Evolutionary conservation across 2,888 invertebrate species (phyloP).

Genomic region (Drosophila incognita): DNA sequence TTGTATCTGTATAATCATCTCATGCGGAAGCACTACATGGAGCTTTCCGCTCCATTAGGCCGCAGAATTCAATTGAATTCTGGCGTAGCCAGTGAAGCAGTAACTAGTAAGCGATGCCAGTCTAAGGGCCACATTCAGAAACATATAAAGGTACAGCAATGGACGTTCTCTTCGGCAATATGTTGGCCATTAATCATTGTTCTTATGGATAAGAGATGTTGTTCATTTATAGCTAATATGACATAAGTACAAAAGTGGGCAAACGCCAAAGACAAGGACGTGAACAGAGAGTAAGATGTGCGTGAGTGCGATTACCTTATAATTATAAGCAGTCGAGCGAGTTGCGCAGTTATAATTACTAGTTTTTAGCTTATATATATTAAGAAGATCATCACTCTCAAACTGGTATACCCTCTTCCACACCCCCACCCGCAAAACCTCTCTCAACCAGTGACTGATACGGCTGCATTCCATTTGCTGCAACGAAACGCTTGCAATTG

Average conservation of each 20-base stretch:
- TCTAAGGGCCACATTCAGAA: conserved; percentile 42
- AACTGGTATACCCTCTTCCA: conserved; percentile 43
- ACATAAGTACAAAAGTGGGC: conserved; percentile 80
- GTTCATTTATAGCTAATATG: conserved; percentile 77
- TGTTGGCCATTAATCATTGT: conserved; percentile 73
- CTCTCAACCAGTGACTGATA: conserved; percentile 56
- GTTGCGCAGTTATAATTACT: conserved; percentile 77
- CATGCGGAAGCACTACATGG: conserved; percentile 64
- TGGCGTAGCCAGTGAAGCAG: conserved; percentile 69
- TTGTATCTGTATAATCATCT: conserved; percentile 5
- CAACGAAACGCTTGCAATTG: conserved; percentile 61
- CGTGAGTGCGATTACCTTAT: conserved; percentile 54
- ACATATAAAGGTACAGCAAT: conserved; percentile 13
- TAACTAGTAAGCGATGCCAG: conserved; percentile 46
- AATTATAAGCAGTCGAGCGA: conserved; percentile 73
- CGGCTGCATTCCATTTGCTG: conserved; percentile 74
- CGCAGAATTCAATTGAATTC: conserved; percentile 63
- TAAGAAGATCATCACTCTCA: conserved; percentile 78
- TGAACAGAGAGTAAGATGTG: conserved; percentile 10
- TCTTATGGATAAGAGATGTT: conserved; percentile 64
- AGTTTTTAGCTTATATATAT: conserved; percentile 81
- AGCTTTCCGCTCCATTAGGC: conserved; percentile 77
- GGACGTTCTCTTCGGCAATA: conserved; percentile 39
- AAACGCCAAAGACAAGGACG: conserved; percentile 64
- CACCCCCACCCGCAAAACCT: background rate